Evolutionary conservation across 1,140 invertebrate genomes (phyloP), one percentile per base, ranked within the genome.

Genomic region (Leptoteleia sp.): DNA sequence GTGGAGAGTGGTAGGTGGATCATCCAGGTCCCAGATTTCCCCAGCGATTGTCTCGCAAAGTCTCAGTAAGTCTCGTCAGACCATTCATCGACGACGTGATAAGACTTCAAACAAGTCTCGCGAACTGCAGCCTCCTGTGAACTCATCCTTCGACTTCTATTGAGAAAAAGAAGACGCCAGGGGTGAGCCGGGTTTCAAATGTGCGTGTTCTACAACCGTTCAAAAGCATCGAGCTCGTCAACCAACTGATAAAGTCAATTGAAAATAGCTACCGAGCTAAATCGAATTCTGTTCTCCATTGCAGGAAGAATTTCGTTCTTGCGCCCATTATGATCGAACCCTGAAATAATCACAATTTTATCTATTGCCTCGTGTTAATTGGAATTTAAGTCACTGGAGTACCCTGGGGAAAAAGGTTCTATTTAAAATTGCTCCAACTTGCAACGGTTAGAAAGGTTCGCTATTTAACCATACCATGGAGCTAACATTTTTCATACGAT

Each of bases 41-140:
- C n/a, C n/a, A 88, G 88, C 84, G 88, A 88, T 89, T 89, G 88
- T 88, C 87, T 89, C 84, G 83, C 83, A 83, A 82, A 84, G 84
- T 83, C 85, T 84, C 83, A 76, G 79, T 79, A 82, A 86, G 85
- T 84, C 84, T 86, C 85, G 88, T 88, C 88, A 85, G 86, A 85
- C 85, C 85, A 88, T 89, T 88, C 87, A 89, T 88, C 84, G 87
- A 67, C 85, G 85, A 89, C 88, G 88, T 89, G 88, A 84, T 84
- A 82, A 83, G 88, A 89, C 85, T 89, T 82, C 68, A 67, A 72
- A 82, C 70, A 79, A 84, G 79, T 84, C 82, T 82, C 48, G 67
- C 77, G 81, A 83, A 81, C 82, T 82, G 73, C 76, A 62, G 29
- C 64, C 70, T 78, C 57, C 70, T 81, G 45, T 76, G 77, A 68